Evolutionary conservation across 2,113 vertebrate species (phyloP).

Genomic region (Pomatostomus ruficeps): DNA sequence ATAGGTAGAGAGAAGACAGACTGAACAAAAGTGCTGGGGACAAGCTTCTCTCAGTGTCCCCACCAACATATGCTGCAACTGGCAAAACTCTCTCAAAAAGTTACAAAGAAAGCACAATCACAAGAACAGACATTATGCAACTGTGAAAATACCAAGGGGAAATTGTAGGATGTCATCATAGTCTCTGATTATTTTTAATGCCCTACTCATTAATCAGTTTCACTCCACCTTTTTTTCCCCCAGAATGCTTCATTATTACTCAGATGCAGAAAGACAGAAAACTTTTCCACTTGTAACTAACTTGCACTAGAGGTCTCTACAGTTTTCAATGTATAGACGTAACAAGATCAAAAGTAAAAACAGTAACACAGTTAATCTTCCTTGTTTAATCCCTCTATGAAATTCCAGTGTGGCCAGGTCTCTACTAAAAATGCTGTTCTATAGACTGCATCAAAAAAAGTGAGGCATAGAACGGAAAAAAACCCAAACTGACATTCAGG

Average conservation of each 20-base stretch:
- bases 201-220: neutral
- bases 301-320: neutral
- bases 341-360: neutral
- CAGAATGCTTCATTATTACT: neutral
- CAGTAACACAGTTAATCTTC: neutral
- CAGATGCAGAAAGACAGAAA: neutral
- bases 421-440: neutral
- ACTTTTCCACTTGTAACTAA: neutral
- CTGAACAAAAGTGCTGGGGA: neutral
- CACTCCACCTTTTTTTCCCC: neutral
- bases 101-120: neutral
- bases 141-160: neutral
- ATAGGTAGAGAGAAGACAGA: neutral
- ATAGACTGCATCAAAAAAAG: neutral
- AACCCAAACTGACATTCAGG: neutral
- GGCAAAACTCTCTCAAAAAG: neutral
- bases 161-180: neutral
- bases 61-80: neutral
- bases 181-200: neutral
- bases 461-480: neutral
- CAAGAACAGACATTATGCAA: neutral
- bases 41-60: neutral
- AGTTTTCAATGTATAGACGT: neutral
- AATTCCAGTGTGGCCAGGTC: neutral
- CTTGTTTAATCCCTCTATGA: neutral